These are phyloP conservation scores for Silurus meridionalis DNA, from an alignment of 2,113 vertebrate species.

Conservation along the genomic window DNA sequence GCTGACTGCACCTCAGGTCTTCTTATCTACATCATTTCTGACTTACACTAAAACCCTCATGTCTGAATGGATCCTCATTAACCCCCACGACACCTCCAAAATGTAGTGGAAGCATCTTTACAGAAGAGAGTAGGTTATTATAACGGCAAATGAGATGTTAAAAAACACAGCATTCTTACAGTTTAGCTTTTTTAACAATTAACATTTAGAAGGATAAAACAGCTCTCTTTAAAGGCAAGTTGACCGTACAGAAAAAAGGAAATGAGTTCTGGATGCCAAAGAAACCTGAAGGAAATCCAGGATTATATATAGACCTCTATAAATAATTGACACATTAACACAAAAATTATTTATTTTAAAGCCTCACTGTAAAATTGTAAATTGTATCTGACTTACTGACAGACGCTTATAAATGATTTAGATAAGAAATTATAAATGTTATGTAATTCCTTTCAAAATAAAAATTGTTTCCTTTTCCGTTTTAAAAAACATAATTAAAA, in stretches of 20 bases:
- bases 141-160: too few species aligned
- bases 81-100: too few species aligned
- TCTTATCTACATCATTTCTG: too few species aligned
- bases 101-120: too few species aligned
- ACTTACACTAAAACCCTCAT: too few species aligned
- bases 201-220: neutral
- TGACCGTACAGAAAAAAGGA: neutral
- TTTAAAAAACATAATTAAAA: neutral
- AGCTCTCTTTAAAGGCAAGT: neutral
- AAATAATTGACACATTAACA: constrained; percentile 22
- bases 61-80: too few species aligned
- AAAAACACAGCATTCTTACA: too few species aligned
- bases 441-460: neutral
- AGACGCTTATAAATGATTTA: neutral
- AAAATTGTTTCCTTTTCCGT: neutral
- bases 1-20: too few species aligned
- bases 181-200: too few species aligned
- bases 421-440: neutral
- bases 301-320: constrained; percentile 17
- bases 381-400: neutral
- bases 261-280: neutral
- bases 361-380: neutral
- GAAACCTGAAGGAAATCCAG: neutral
- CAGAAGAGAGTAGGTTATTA: too few species aligned
- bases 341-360: neutral